phyloP scores from a whole-genome alignment of 30 jellyfish, hydroid and myxozoan species.

The Pseudorhiza aurosa region DNA sequence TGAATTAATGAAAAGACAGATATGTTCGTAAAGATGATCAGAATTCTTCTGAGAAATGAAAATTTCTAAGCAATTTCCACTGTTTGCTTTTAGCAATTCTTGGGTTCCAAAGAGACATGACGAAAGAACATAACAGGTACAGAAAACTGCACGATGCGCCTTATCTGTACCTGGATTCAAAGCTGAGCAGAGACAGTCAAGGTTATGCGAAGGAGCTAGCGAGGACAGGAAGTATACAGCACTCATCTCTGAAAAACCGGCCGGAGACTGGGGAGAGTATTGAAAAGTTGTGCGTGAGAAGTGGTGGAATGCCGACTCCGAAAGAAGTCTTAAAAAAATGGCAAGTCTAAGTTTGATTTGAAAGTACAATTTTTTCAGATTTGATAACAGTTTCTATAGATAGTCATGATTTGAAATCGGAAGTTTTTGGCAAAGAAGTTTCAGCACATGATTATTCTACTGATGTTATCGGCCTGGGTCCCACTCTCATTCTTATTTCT shows the following conservation, averaged over 20 bases:
- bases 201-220: slow-evolving; percentile 88
- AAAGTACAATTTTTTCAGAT: too few species aligned
- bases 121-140: slow-evolving; percentile 80
- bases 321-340: slow-evolving; percentile 78
- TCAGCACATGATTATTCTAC: too few species aligned
- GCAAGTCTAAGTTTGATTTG: slow-evolving; percentile 49
- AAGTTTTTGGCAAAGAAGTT: too few species aligned
- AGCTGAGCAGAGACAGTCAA: slow-evolving; percentile 84
- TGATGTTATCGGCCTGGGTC: too few species aligned
- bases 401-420: too few species aligned
- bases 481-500: too few species aligned
- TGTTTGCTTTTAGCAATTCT: slow-evolving; percentile 54
- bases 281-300: slow-evolving; percentile 83
- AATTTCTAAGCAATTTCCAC: too few species aligned
- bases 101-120: slow-evolving; percentile 84
- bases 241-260: slow-evolving; percentile 71
- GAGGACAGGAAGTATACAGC: slow-evolving; percentile 77
- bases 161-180: slow-evolving; percentile 51
- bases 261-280: slow-evolving; percentile 94
- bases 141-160: slow-evolving; percentile 72
- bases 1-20: too few species aligned
- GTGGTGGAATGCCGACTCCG: slow-evolving; percentile 88
- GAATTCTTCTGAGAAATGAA: too few species aligned
- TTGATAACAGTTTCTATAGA: too few species aligned
- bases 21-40: too few species aligned